Conservation (phyloP, 2,797 vertebrate species). For the Champsocephalus gunnari region DNA sequence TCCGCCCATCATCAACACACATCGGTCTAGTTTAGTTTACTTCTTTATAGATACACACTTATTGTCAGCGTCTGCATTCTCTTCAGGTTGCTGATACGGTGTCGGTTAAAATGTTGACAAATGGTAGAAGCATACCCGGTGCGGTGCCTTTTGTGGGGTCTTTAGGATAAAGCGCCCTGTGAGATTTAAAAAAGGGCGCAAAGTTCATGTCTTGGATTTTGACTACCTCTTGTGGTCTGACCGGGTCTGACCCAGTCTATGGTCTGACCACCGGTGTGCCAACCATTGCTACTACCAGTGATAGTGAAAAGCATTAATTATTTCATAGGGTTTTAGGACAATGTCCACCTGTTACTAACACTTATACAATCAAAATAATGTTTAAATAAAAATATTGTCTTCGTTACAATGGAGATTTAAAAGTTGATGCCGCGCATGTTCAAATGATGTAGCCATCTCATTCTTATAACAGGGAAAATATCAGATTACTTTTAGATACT, state of each 20-base stretch:
- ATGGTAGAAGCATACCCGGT: background rate
- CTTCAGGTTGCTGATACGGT: background rate
- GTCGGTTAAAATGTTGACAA: background rate
- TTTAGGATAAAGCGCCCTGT: background rate
- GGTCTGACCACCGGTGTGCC: slow-evolving; percentile 8
- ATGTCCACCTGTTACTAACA: background rate
- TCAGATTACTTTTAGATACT: too few relatives aligned
- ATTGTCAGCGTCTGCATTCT: background rate
- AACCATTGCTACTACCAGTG: too few relatives aligned
- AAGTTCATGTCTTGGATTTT: slow-evolving; percentile 44
- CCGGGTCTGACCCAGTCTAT: slow-evolving; percentile 32
- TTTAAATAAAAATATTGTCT: too few relatives aligned
- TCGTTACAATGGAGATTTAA: too few relatives aligned
- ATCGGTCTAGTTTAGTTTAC: background rate
- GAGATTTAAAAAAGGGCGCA: slow-evolving; percentile 31
- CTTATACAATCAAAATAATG: background rate
- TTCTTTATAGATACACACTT: background rate
- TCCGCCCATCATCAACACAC: slow-evolving; percentile 17
- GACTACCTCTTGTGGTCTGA: slow-evolving; percentile 60
- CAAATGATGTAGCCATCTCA: too few relatives aligned
- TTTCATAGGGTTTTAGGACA: too few relatives aligned
- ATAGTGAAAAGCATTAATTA: background rate
- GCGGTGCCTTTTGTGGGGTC: background rate
- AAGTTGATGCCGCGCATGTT: too few relatives aligned
- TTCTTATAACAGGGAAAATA: too few relatives aligned